Base-by-base conservation (phyloP, 1,140 invertebrate species). In the Papilio machaon region DNA sequence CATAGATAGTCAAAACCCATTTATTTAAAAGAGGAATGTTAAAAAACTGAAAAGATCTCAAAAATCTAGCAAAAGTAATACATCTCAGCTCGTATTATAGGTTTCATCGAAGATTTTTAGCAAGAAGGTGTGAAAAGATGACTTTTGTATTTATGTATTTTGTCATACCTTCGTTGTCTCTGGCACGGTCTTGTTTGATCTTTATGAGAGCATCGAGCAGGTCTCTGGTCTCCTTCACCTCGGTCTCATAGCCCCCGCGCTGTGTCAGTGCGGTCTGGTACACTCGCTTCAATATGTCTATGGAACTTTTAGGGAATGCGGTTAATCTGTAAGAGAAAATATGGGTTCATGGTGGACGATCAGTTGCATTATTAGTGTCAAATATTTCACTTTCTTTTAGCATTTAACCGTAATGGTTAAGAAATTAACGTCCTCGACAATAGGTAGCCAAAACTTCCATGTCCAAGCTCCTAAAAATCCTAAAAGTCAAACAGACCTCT, bases 201-300 rank as follows among this genome's bases (percentile, higher is more conserved):
- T 86, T 84, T 17, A 87, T 52, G 15, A 89, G 64, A 46, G 82
- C 82, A 76, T 88, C 88, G 10, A 89, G 74, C 1, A 87, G 54
- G 54, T 87, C 86, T 67, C 80, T 84, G 3, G 75, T 60, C 35
- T 82, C 83, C 10, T 49, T 54, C 0, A 80, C 64, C 70, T 77
- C 75, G 11, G 60, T 76, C 43, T 82, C 82, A 0, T 81, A 77
- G 15, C 82, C 84, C 4, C 84, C 85, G n/a, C 87, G 70, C 38
- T 84, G 70, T 11, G 52, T n/a, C 5, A 88, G 52, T n/a, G 85
- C 78, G 0, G 58, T 19, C 7, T 73, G 70, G 11, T 81, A 83
- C 1, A 83, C 73, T 49, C 82, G 74, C 54, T 60, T 82, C 23
- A 88, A 83, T 60, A 73, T 86, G 11, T 82, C 81, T 2, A 49